Evolutionary conservation across 2,113 vertebrate species (phyloP), one percentile per base, ranked within the genome.

Genomic region (Falco punctatus): DNA sequence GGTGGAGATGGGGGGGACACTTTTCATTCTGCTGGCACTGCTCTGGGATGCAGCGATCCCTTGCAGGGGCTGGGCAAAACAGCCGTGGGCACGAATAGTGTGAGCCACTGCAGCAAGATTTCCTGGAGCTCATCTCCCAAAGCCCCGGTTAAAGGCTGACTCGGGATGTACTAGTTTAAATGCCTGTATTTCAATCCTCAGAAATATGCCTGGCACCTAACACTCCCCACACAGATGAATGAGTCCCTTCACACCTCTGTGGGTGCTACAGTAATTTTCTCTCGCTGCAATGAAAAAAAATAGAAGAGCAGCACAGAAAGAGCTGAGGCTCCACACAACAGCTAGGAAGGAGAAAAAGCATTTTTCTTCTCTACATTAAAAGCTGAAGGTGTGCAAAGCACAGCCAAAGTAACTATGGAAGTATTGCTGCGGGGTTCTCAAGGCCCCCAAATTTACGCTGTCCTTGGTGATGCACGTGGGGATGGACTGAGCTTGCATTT

Each of bases 231-330:
- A 94, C 87, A 91, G 93, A 96, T 90, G 92, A 97, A 91, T 82
- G 91, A 97, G 92, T 87, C 74, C 91, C 96, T 95, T 96, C 89
- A 96, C 96, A 97, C 96, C 95, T 96, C 97, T 70, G 65, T 70
- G 95, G 78, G 95, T 94, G 96, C 95, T 88, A 94, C 84, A 87
- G 92, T 79, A 94, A 97, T 94, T 92, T 92, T 88, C 84, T 79
- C 90, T 85, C 7, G 4, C 81, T 92, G 95, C 81, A 62, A 70
- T 52, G 66, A 78, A 73, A 85, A 90, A 91, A 94, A 70, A 7
- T 1, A 75, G 77, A 81, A 79, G 84, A 94, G 81, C 91, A 85
- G 66, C 58, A 84, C 32, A 65, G 54, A 75, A 69, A 80, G 66
- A 92, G 81, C 77, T 42, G 81, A 10, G 18, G 70, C 78, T 95